These are phyloP conservation scores for Heliconius sara DNA, from an alignment of 2,888 invertebrate genomes.

Conservation along the genomic window DNA sequence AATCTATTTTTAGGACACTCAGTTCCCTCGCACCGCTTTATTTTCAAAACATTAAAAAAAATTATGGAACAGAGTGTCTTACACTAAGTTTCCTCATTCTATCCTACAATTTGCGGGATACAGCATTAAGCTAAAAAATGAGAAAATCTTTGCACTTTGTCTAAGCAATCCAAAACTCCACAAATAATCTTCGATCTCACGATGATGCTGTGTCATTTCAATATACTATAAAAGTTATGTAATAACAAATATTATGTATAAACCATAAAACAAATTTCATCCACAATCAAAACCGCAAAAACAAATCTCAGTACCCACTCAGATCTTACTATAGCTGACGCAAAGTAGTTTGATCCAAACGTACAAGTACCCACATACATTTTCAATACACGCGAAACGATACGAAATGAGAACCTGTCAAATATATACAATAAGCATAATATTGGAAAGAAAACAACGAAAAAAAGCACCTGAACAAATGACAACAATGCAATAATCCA, in stretches of 20 bases:
- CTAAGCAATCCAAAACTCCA: background rate
- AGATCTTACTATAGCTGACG: conserved; percentile 5
- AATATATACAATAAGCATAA: conserved; percentile 37
- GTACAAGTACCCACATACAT: background rate
- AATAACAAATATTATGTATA: background rate
- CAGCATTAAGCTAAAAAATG: no score
- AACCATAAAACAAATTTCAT: background rate
- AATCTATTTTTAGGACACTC: no score
- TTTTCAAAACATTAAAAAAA: no score
- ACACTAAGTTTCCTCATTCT: no score
- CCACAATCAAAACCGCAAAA: conserved; percentile 2
- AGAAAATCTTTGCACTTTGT: background rate
- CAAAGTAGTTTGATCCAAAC: background rate
- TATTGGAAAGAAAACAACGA: conserved; percentile 29
- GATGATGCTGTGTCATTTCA: background rate
- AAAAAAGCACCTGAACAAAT: conserved; percentile 39
- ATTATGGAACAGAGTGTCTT: no score
- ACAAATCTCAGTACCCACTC: background rate
- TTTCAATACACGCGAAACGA: conserved; percentile 20
- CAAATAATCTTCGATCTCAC: background rate
- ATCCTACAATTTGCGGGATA: no score
- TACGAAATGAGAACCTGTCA: conserved; percentile 30
- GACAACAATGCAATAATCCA: conserved; percentile 53
- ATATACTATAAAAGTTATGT: background rate
- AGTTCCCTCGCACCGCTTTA: no score